phyloP scores from a whole-genome alignment of 1,140 invertebrate genomes.

The Antheraea pernyi region DNA sequence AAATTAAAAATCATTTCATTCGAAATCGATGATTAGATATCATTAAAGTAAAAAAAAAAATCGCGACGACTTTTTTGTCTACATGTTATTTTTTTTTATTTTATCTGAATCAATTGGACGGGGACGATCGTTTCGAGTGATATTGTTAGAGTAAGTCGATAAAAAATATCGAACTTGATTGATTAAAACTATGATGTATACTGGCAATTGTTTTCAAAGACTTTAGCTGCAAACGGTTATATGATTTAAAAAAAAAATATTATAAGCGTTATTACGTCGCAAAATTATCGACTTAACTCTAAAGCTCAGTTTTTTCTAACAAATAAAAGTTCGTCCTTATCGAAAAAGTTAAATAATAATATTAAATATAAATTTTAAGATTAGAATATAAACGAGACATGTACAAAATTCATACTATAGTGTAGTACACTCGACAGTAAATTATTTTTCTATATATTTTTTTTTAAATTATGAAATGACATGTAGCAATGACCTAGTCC shows the following conservation, averaged over 20 bases:
- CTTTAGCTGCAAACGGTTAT: too few species aligned
- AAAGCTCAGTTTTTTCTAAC: too few species aligned
- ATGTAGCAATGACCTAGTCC: constrained; percentile 65
- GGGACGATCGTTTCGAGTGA: neutral
- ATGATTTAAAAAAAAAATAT: too few species aligned
- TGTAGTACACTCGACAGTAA: constrained; percentile 2
- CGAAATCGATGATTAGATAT: constrained; percentile 22
- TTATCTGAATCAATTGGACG: constrained; percentile 17
- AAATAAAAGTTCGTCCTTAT: neutral
- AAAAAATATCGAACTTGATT: too few species aligned
- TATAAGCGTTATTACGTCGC: too few species aligned
- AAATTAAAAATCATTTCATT: constrained; percentile 10
- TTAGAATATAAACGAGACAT: neutral
- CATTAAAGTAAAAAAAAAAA: constrained; percentile 33
- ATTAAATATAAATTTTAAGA: neutral
- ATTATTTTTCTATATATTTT: constrained; percentile 8
- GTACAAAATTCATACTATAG: constrained; percentile 10
- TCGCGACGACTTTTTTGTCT: constrained; percentile 65
- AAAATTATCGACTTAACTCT: too few species aligned
- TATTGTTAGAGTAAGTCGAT: too few species aligned
- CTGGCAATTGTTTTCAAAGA: too few species aligned
- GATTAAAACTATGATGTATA: too few species aligned
- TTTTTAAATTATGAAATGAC: constrained; percentile 31
- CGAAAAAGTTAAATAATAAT: neutral
- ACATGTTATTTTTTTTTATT: constrained; percentile 64